Evolutionary conservation across 2,797 vertebrate genomes (phyloP), one percentile per base, ranked within the genome.

Genomic region (Propithecus perrieri): DNA sequence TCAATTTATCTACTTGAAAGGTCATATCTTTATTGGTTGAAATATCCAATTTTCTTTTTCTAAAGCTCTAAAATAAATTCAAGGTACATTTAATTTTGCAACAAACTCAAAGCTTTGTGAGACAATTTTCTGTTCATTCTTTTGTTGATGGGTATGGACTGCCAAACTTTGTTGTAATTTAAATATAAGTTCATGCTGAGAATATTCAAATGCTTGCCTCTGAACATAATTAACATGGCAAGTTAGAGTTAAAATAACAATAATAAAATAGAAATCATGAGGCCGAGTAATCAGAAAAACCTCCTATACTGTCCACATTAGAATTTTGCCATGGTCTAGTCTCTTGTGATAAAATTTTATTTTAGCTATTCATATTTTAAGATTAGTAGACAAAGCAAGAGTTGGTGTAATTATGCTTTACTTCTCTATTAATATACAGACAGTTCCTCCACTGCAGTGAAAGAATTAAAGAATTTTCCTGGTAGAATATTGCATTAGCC

Each of bases 211-310:
- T 83, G n/a, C 41, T 33, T 90, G 79, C 67, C 41, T 85, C 41
- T 50, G 43, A 97, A 81, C 12, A 74, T 85, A 92, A 96, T 95
- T 94, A 94, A 53, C 48, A 59, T 41, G 83, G 12, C 4, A 69
- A 94, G 1, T 92, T 65, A 78, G 71, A 75, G 79, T 97, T 65
- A 67, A 95, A 97, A 89, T 79, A 65, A 74, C 18, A 89, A 57
- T 78, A 90, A 92, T 53, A 89, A 84, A 78, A 87, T n/a, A 75
- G 57, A 84, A 90, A 28, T 72, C 43, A 61, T 48, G 43, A 88
- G 88, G 17, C 3, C 30, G 88, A 76, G 14, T 59, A 41, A 90
- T 95, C 46, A 76, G 50, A 80, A 92, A 93, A 89, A 22, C 22
- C 15, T 78, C 8, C 20, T 85, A 28, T 41, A 48, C 0, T 61